Base-by-base conservation (phyloP, 1,140 invertebrate species). In the Solenopsis invicta region DNA sequence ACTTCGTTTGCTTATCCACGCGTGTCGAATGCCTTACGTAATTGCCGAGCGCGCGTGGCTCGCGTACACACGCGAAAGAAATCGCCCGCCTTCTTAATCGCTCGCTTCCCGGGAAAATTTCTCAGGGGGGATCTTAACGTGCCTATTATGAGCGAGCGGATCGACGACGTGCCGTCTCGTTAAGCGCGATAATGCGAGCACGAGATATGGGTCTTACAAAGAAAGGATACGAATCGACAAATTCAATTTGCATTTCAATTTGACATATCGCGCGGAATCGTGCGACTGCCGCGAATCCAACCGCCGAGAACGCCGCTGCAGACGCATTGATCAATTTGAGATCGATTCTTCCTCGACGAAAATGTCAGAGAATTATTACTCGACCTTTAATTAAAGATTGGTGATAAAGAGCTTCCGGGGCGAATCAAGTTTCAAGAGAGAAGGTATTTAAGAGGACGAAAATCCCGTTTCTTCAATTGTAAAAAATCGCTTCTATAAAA, bases 21-120 rank as follows among this genome's bases (percentile, higher is more conserved):
- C 54, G 80, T 62, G 69, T 74, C 80, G 54, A 84, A 84, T 50
- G 34, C 41, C 69, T 84, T 61, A 61, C 54, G 18, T 62, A 84
- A 84, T 84, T 74, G 41, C 34, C 64, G 41, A 48, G 75, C 37
- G 29, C 72, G 41, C 54, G 37, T 69, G 77, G 13, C 80, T 84
- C 69, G 69, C 54, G 80, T 74, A 54, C 16, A 82, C 21, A 82
- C 21, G 80, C 45, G 41, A 84, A 84, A 84, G 69, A 84, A 84
- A 84, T 74, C 56, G 67, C 24, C n/a, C 16, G 54, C n/a, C 56
- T 24, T 74, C 37, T 74, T 84, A 84, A 84, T 61, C 80, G 69
- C 12, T 5, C 69, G 69, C 69, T 84, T 84, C 69, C 69, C 24
- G 56, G 45, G 56, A 75, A 61, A 84, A 74, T 61, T 84, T 84